phyloP scores from a whole-genome alignment of 2,113 vertebrate species.

The Pipa parva region DNA sequence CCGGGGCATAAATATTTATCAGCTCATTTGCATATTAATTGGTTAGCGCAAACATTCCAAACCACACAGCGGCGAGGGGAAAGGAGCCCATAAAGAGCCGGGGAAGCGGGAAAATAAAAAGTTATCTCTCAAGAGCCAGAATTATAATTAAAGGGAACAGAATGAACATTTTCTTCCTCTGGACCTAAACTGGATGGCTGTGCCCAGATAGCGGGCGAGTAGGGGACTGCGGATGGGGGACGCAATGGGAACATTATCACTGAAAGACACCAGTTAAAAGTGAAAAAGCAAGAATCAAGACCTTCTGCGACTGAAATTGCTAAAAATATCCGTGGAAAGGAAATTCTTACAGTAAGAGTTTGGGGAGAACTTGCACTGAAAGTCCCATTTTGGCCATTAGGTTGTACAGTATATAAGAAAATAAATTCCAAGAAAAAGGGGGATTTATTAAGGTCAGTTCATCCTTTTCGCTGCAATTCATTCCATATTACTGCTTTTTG shows the following conservation, averaged over 20 bases:
- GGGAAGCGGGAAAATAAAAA: conserved; percentile 50
- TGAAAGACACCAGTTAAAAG: neutral
- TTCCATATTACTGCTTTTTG: too few species aligned
- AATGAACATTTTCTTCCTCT: conserved; percentile 77
- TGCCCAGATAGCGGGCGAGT: conserved; percentile 52
- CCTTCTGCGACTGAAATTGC: too few species aligned
- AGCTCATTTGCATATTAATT: conserved; percentile 99
- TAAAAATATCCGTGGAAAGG: too few species aligned
- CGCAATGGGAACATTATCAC: neutral
- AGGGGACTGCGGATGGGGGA: conserved; percentile 52
- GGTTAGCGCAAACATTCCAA: conserved; percentile 67
- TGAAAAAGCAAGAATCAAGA: too few species aligned
- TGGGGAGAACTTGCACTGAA: too few species aligned
- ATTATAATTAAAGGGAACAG: conserved; percentile 92
- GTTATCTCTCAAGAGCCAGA: conserved; percentile 79
- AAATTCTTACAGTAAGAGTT: too few species aligned
- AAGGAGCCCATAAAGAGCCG: conserved; percentile 62
- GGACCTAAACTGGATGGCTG: conserved; percentile 15
- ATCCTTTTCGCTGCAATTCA: too few species aligned
- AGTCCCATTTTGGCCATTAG: too few species aligned
- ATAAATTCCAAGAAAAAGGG: too few species aligned
- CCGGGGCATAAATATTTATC: conserved; percentile 98
- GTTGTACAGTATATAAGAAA: too few species aligned
- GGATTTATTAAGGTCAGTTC: too few species aligned
- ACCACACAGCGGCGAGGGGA: conserved; percentile 40